Evolutionary conservation across 1,140 invertebrate species (phyloP).

Genomic region (Hyphantria cunea): DNA sequence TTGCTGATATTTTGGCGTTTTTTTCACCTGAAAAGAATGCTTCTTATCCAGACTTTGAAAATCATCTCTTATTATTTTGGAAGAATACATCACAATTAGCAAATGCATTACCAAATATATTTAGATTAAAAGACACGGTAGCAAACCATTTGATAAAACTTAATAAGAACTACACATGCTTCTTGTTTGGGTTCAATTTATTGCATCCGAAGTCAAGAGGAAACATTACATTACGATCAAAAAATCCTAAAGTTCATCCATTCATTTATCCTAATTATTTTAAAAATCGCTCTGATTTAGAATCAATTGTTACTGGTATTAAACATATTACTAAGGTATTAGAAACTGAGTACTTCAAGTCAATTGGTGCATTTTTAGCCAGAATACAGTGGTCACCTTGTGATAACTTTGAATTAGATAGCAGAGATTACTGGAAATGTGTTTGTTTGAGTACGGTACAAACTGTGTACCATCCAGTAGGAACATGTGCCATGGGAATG

Average conservation of each 20-base stretch:
- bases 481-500: constrained; percentile 91
- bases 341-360: constrained; percentile 68
- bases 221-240: constrained; percentile 64
- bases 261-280: constrained; percentile 91
- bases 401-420: constrained; percentile 69
- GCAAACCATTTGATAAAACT: constrained; percentile 59
- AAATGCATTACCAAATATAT: constrained; percentile 3
- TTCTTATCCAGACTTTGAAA: constrained; percentile 62
- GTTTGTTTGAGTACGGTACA: constrained; percentile 82
- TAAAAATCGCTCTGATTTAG: constrained; percentile 86
- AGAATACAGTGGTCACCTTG: constrained; percentile 72
- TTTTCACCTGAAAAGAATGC: constrained; percentile 44
- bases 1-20: constrained; percentile 53
- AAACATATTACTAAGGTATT: constrained; percentile 61
- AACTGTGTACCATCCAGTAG: no score
- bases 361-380: constrained; percentile 65
- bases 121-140: constrained; percentile 59
- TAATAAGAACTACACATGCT: constrained; percentile 64
- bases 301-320: constrained; percentile 84
- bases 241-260: constrained; percentile 83
- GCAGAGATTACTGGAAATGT: constrained; percentile 86
- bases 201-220: constrained; percentile 81
- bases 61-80: constrained; percentile 40
- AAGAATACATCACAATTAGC: constrained; percentile 41
- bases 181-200: constrained; percentile 63